A percentile compares a stretch with the other conserved stretches of the same genome.
These are phyloP conservation scores for Sycophaga agraensis DNA, from an alignment of 1,140 invertebrate species.

Conservation along the genomic window DNA sequence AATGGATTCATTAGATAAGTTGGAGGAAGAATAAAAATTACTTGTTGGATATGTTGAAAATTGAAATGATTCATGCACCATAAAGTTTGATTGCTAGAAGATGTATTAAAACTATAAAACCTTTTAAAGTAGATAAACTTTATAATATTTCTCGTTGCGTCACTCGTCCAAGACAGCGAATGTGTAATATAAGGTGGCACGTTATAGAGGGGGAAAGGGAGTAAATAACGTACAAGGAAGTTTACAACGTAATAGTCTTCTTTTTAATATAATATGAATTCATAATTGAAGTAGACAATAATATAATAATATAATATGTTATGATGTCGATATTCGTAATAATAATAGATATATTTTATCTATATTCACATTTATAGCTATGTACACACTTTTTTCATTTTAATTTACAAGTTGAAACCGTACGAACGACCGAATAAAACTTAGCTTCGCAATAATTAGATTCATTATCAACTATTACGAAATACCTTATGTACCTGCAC, in stretches of 20 bases:
- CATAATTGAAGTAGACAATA: constrained; percentile 56
- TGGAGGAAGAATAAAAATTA: too few species aligned
- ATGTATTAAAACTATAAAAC: too few species aligned
- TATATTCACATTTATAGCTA: constrained; percentile 58
- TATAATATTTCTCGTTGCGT: too few species aligned
- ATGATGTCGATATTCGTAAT: constrained; percentile 33
- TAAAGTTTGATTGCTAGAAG: too few species aligned
- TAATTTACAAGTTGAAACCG: constrained; percentile 53
- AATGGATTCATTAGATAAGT: too few species aligned
- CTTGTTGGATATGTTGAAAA: too few species aligned
- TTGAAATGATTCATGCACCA: too few species aligned
- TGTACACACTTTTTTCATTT: constrained; percentile 47
- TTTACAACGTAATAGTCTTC: constrained; percentile 54
- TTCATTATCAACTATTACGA: constrained; percentile 33
- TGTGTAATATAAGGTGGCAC: too few species aligned
- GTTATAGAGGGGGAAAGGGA: neutral
- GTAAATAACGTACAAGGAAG: constrained; percentile 34
- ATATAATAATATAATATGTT: constrained; percentile 48
- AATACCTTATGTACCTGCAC: constrained; percentile 40
- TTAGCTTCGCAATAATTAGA: constrained; percentile 43
- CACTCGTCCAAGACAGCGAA: too few species aligned
- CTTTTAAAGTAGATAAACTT: too few species aligned
- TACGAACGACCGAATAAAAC: constrained; percentile 51
- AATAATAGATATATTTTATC: constrained; percentile 55
- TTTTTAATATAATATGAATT: constrained; percentile 58